Base-by-base conservation (phyloP, 2,888 invertebrate genomes). In the Lithophane leautieri region DNA sequence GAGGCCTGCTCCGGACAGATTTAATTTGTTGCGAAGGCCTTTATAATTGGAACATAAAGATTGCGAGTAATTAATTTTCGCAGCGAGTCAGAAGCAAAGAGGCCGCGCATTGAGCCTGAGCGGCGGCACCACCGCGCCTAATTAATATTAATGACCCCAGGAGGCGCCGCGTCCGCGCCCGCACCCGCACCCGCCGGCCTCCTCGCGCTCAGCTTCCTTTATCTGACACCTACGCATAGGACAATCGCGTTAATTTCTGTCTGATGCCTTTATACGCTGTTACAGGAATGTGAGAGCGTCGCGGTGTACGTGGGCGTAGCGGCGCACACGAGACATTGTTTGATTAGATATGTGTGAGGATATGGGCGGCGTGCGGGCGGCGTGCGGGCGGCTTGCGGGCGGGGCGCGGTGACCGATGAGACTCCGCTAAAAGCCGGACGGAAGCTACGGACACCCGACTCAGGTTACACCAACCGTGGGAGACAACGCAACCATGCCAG, bases 21-120 rank as follows among this genome's bases (percentile, higher is more conserved):
- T 96, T 96, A 96, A 96, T 96, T 96, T 96, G 96, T 96, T 95
- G 95, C 96, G 95, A 96, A 96, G 96, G 96, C 96, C 94, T 96
- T 96, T 96, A 96, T 96, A 96, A 96, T 96, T 96, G 96, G 96
- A 96, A 96, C 95, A 96, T 96, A 96, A 96, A 96, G 96, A 96
- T 96, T 96, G 96, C 93, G 95, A 96, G 96, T 96, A 96, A 96
- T 96, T 96, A 96, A 96, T 96, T 96, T 96, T 96, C 94, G 95
- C 95, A 94, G 95, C 94, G 95, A 96, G 96, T 96, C 96, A 95
- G 94, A 93, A 96, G 96, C 96, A 96, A 95, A 94, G 95, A 95
- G 89, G 94, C 93, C 92, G 94, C 93, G 95, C 93, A 95, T 94
- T 94, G 94, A 94, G 93, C 90, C 91, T 91, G 92, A 90, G 91